A percentile compares a stretch with the other conserved stretches of the same genome.
phyloP scores from a whole-genome alignment of 37 sponge, comb jelly and placozoan species.

The Corticium candelabrum region DNA sequence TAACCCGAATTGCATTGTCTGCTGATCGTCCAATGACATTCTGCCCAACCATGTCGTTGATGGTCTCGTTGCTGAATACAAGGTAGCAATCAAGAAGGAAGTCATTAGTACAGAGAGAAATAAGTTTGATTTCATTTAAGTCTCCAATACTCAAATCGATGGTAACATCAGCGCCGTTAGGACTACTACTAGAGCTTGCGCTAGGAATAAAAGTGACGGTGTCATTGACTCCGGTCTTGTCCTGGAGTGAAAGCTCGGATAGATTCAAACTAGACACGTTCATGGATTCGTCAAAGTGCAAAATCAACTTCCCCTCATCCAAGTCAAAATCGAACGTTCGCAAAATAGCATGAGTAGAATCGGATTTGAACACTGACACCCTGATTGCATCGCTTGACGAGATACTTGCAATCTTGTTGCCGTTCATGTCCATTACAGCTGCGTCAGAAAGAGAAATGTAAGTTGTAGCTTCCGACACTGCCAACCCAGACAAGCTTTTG shows the following conservation, averaged over 20 bases:
- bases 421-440: constrained; percentile 48
- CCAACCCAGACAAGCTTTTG: constrained; percentile 58
- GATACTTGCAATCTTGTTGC: constrained; percentile 28
- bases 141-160: constrained; percentile 53
- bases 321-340: background rate
- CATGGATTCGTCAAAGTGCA: constrained; percentile 67
- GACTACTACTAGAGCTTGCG: constrained; percentile 39
- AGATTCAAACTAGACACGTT: constrained; percentile 29
- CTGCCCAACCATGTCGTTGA: constrained; percentile 57
- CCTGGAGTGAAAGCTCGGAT: constrained; percentile 44
- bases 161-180: constrained; percentile 40
- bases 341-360: constrained; percentile 25
- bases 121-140: constrained; percentile 51
- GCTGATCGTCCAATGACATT: constrained; percentile 14
- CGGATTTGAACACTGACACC: constrained; percentile 37
- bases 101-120: constrained; percentile 42
- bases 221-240: constrained; percentile 23
- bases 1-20: constrained; percentile 16
- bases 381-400: constrained; percentile 28
- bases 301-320: background rate
- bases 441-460: constrained; percentile 34
- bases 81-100: constrained; percentile 62
- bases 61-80: constrained; percentile 41
- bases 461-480: constrained; percentile 19
- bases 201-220: constrained; percentile 17